phyloP scores from a whole-genome alignment of 2,888 invertebrate species.

The Muschampia plurimacula region DNA sequence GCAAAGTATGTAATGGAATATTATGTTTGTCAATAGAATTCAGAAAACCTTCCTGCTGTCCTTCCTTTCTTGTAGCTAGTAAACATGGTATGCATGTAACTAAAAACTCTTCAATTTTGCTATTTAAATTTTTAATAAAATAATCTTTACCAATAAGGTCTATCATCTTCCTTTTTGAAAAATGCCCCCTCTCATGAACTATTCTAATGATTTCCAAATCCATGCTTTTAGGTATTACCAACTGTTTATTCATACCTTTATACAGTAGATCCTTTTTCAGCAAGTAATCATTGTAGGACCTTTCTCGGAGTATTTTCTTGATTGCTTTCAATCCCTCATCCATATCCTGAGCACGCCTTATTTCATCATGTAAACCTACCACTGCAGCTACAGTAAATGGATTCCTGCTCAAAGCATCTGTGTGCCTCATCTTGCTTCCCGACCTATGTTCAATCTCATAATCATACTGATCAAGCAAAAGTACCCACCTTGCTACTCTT shows the following conservation, averaged over 20 bases:
- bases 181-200: background rate
- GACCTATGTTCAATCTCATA: constrained; percentile 49
- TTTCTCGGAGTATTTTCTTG: background rate
- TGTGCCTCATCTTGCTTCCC: constrained; percentile 28
- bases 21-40: background rate
- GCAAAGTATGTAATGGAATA: background rate
- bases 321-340: background rate
- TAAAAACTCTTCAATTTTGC: background rate
- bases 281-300: background rate
- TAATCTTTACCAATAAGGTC: background rate
- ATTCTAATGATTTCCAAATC: background rate
- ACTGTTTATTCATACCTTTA: constrained; percentile 2
- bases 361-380: background rate
- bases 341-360: background rate
- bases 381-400: background rate
- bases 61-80: background rate
- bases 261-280: background rate
- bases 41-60: background rate
- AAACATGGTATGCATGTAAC: background rate
- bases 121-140: background rate
- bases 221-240: background rate
- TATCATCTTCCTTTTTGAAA: background rate
- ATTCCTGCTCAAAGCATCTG: background rate
- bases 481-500: constrained; percentile 48
- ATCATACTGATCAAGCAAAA: constrained; percentile 47